Conservation (phyloP, 2,888 invertebrate genomes). For the Microctonus aethiopoides region DNA sequence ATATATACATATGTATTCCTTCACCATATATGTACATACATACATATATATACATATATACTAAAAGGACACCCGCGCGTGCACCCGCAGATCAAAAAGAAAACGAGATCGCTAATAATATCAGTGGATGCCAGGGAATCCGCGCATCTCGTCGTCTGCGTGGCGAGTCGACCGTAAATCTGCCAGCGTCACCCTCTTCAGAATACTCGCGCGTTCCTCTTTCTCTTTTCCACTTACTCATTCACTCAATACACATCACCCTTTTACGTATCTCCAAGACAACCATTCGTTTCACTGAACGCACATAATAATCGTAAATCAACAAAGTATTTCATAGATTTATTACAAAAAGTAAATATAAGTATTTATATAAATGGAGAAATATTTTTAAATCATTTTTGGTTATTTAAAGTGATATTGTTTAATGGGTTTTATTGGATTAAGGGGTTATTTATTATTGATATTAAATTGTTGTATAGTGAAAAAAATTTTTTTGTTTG, state of each 20-base stretch:
- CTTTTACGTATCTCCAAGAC: conserved; percentile 17
- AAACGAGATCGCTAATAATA: conserved; percentile 65
- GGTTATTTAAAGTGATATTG: too few species aligned
- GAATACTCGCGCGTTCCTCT: conserved; percentile 50
- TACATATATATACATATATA: conserved; percentile 44
- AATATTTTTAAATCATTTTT: background rate
- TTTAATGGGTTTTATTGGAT: too few species aligned
- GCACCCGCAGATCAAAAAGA: conserved; percentile 58
- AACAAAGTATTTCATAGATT: background rate
- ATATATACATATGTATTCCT: conserved; percentile 2
- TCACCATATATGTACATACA: conserved; percentile 13
- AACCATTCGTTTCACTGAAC: background rate
- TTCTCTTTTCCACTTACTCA: conserved; percentile 16
- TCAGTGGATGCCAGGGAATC: conserved; percentile 63
- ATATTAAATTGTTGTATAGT: too few species aligned
- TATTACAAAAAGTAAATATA: background rate
- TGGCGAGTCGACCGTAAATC: conserved; percentile 64
- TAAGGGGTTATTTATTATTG: too few species aligned
- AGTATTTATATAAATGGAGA: background rate
- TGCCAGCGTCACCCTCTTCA: conserved; percentile 55
- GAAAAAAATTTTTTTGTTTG: too few species aligned
- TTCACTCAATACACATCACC: background rate
- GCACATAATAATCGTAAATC: background rate
- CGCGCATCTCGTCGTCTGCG: conserved; percentile 56
- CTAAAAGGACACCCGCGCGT: conserved; percentile 14